Evolutionary conservation across 53 echinoderm and acorn worm species (phyloP).

Genomic region (Arbacia lixula): DNA sequence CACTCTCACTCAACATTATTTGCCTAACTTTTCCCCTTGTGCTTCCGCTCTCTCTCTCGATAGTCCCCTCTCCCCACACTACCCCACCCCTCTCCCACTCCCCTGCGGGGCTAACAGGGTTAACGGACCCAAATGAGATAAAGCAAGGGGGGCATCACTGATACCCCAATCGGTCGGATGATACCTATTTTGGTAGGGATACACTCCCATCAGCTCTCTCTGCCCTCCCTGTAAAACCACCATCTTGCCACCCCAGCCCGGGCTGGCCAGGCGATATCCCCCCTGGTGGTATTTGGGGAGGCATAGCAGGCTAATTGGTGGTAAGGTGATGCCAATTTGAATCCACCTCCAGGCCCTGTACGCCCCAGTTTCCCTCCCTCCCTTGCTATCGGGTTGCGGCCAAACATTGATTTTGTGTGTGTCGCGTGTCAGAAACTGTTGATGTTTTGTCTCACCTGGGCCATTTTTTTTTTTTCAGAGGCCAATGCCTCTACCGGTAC

Average conservation of each 20-base stretch:
- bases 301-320: conserved; percentile 48
- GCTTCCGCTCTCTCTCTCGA: too few relatives aligned
- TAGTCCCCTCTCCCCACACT: background rate
- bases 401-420: conserved; percentile 58
- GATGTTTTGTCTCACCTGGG: conserved; percentile 56
- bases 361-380: conserved; percentile 31
- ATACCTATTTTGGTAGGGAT: conserved; percentile 42
- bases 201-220: conserved; percentile 22
- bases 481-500: background rate
- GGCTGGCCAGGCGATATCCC: background rate
- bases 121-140: conserved; percentile 34
- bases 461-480: background rate
- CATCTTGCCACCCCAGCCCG: conserved; percentile 17
- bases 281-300: conserved; percentile 47
- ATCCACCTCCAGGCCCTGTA: conserved; percentile 32
- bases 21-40: too few relatives aligned
- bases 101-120: conserved; percentile 30
- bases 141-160: background rate
- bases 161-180: conserved; percentile 5
- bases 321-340: conserved; percentile 53
- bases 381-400: conserved; percentile 38
- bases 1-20: conserved; percentile 49
- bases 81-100: background rate
- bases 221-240: background rate
- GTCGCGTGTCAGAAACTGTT: conserved; percentile 35